Percentiles rank a stretch among this genome's conserved stretches.
phyloP scores from a whole-genome alignment of 1,140 invertebrate species.

The Trissolcus basalis region DNA sequence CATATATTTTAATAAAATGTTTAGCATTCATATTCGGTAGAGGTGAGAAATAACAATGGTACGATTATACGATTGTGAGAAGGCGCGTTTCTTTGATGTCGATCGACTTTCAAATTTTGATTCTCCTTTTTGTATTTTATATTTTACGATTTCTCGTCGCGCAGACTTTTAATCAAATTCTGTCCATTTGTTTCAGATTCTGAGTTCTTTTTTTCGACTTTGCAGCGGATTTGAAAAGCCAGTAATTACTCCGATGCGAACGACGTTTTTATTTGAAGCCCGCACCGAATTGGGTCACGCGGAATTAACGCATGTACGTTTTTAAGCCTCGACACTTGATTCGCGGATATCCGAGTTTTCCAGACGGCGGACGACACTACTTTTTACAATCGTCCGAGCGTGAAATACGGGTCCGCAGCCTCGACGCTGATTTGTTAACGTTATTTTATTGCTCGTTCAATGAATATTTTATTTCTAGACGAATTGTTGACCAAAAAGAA shows the following conservation, averaged over 20 bases:
- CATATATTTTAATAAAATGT: slow-evolving; percentile 47
- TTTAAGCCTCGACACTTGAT: slow-evolving; percentile 28
- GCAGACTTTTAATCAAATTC: background rate
- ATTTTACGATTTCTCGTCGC: no score
- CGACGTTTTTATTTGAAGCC: slow-evolving; percentile 18
- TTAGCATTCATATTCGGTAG: slow-evolving; percentile 27
- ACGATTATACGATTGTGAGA: no score
- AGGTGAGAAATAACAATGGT: background rate
- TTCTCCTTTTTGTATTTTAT: no score
- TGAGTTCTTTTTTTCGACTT: slow-evolving; percentile 5
- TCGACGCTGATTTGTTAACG: no score
- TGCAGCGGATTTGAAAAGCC: no score
- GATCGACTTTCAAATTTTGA: no score
- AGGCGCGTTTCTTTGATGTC: no score
- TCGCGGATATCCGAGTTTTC: slow-evolving; percentile 46
- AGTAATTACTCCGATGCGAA: slow-evolving; percentile 12
- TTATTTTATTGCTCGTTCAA: no score
- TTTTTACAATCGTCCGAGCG: slow-evolving; percentile 6
- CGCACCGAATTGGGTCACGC: slow-evolving; percentile 44
- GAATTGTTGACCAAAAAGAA: no score
- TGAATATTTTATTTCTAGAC: no score
- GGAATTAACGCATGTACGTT: slow-evolving; percentile 42
- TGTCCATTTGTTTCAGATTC: background rate
- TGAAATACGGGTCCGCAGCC: slow-evolving; percentile 5
- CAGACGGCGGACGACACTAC: background rate